phyloP scores from a whole-genome alignment of 2,113 vertebrate genomes.

The Rhinopomastus cyanomelas region DNA sequence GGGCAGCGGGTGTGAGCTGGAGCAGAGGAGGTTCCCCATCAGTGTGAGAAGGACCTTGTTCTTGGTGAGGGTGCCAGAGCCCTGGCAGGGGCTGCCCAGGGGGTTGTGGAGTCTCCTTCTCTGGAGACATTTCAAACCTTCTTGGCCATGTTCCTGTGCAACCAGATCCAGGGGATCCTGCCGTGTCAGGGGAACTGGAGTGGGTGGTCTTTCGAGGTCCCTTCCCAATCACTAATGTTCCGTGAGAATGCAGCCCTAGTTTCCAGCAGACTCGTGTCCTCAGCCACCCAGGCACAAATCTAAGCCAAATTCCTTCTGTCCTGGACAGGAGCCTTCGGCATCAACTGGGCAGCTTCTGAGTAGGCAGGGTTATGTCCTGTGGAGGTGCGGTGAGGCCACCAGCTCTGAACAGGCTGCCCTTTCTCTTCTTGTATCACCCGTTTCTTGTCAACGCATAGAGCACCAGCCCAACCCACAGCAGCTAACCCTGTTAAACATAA shows the following conservation, averaged over 20 bases:
- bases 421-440: not conserved
- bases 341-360: not conserved
- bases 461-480: conserved; percentile 61
- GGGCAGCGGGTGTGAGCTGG: no score
- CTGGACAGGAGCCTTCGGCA: not conserved
- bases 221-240: no score
- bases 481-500: conserved; percentile 72
- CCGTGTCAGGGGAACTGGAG: no score
- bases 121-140: no score
- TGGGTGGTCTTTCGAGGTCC: no score
- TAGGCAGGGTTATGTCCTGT: not conserved
- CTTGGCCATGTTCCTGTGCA: no score
- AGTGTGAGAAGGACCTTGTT: no score
- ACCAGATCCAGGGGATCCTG: no score
- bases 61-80: no score
- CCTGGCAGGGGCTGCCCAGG: no score
- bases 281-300: not conserved
- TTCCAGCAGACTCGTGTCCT: not conserved
- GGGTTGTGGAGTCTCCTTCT: no score
- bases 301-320: not conserved
- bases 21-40: no score
- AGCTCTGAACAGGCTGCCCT: not conserved
- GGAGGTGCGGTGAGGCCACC: not conserved
- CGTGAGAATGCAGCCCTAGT: not conserved
- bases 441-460: conserved; percentile 31